phyloP scores from a whole-genome alignment of 2,113 vertebrate genomes.

The Peromyscus leucopus region DNA sequence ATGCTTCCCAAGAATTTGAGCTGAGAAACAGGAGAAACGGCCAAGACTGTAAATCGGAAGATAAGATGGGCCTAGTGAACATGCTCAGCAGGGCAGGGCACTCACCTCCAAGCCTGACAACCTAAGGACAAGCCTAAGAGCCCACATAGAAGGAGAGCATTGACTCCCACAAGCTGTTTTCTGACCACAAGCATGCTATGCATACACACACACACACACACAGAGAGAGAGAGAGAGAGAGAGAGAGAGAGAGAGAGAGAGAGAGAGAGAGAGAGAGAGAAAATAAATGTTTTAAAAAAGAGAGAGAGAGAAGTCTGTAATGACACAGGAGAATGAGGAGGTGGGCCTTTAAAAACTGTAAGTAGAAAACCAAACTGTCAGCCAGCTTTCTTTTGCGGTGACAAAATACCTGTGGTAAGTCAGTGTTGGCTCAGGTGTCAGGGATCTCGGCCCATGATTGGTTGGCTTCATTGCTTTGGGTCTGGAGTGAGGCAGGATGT shows the following conservation, averaged over 20 bases:
- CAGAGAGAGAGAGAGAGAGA: neutral
- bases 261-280: too few species aligned
- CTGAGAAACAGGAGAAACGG: neutral
- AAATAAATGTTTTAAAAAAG: neutral
- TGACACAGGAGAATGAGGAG: neutral
- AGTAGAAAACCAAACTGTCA: neutral
- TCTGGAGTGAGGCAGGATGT: neutral
- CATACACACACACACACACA: neutral
- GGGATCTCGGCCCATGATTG: neutral
- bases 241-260: too few species aligned
- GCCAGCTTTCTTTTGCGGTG: neutral
- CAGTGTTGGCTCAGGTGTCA: neutral
- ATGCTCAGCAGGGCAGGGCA: neutral
- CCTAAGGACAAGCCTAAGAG: neutral
- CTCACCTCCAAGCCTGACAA: neutral
- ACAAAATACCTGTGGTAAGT: neutral
- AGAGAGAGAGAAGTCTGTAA: neutral
- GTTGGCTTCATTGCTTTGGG: neutral
- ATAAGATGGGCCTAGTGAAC: too few species aligned
- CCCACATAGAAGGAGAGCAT: neutral
- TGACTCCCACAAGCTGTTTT: neutral
- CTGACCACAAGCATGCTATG: neutral
- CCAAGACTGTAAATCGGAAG: neutral
- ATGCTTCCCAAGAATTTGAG: neutral
- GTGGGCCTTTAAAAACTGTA: neutral